Evolutionary conservation across 2,888 invertebrate genomes (phyloP), one percentile per base, ranked within the genome.

Genomic region (Tuta absoluta): DNA sequence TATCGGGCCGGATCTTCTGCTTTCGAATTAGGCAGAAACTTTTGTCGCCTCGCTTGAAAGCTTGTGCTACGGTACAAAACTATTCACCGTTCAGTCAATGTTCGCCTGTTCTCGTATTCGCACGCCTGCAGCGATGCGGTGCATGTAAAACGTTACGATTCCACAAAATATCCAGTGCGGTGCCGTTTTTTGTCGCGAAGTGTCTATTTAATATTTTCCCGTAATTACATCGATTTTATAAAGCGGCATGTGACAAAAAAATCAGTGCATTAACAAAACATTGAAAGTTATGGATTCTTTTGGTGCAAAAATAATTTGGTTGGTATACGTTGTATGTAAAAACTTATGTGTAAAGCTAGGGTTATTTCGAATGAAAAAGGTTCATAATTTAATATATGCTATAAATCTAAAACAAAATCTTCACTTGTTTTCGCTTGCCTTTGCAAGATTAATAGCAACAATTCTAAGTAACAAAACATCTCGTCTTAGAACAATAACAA

Each of bases 1-100:
- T 65, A 62, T 65, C 65, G 57, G 45, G 57, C 21, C 48, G 56
- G 57, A 65, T 57, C 45, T 48, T 62, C 38, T 28, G 57, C 24
- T 57, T 48, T 57, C 45, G 33, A 57, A 33, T 33, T 8, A 62
- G 28, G 17, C 14, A 3, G 23, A 5, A 19, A 23, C 51, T 12
- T 53, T 11, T 23, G 51, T 53, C 51, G 23, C 23, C 12, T 53
- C 14, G 23, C 23, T 14, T 23, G 23, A 53, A 23, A 24, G 51
- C 19, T 11, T 2, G 0, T 24, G 21, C 0, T 23, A 14, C 23
- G 21, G 11, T 23, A 14, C 14, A 51, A 11, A 33, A 33, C 33
- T 33, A 45, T 17, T 17, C 11, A 17, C 17, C 45, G 45, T 45
- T 17, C 8, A 33, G 7, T 33, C 33, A 10, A 33, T 33, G 8